Base-by-base conservation (phyloP, 2,888 invertebrate genomes). In the Brachycybe producta region DNA sequence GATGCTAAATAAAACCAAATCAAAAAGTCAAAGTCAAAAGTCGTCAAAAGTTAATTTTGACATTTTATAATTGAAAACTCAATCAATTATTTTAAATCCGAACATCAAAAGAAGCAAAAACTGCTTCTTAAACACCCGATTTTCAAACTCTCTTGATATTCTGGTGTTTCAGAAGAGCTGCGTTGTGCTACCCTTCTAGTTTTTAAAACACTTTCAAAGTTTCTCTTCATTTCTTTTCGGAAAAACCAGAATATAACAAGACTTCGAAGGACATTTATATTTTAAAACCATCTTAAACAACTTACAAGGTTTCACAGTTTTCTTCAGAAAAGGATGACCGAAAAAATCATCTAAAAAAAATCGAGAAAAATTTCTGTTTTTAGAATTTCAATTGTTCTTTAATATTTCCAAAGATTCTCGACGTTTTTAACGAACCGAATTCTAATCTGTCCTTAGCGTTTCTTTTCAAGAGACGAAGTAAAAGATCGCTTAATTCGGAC, bases 401-500 rank as follows among this genome's bases (percentile, higher is more conserved):
- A 19, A 13, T 7, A 5, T 5, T 50, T n/a, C 2, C 4, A 13
- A 21, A 11, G 24, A 32, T 24, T 35, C 32, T 11, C 15, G 21
- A 34, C n/a, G 32, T 27, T 32, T 48, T 2, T 47, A 48, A 56
- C 64, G 60, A 57, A 72, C 71, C 90, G 69, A 97, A 98, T 55
- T 88, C 83, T 76, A 99, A 90, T 58, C 98, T 77, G 66, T 98
- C 95, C 64, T 82, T 80, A 42, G 97, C 84, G 70, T 88, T 94
- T 56, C 95, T 78, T 59, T 90, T 83, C 54, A 78, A 64, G 54
- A 98, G 74, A 40, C 86, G 82, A 64, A 80, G 75, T 55, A 98
- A 73, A 57, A 98, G 75, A 68, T 87, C 85, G 60, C 82, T 79
- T 56, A 98, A 72, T 63, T 91, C 87, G 13, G 80, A 75, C 52